Evolutionary conservation across 53 echinoderm and acorn worm species (phyloP).

Genomic region (Antedon mediterranea): DNA sequence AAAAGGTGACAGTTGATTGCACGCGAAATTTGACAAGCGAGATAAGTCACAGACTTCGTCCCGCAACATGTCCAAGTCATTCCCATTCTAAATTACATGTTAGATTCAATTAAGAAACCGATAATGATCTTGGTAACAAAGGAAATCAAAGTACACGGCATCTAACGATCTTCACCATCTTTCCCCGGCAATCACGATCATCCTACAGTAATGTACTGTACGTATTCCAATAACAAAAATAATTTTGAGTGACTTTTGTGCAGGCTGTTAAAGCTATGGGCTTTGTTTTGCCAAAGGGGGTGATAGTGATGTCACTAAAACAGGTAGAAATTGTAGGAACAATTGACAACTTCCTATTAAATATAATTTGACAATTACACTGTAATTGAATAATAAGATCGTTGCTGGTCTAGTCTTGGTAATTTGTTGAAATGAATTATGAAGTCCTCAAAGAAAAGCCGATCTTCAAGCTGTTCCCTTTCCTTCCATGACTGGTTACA

Average conservation of each 20-base stretch:
- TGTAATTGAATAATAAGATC: neutral
- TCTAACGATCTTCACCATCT: neutral
- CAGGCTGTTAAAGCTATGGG: neutral
- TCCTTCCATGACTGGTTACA: neutral
- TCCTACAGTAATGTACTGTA: too few species aligned
- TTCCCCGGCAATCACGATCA: neutral
- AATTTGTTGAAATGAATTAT: neutral
- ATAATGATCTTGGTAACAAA: neutral
- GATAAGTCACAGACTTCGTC: neutral
- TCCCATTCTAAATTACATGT: neutral
- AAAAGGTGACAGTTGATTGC: neutral
- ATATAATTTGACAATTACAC: neutral
- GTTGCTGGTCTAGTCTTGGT: neutral
- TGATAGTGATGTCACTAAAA: neutral
- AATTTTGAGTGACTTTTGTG: too few species aligned
- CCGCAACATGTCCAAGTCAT: neutral
- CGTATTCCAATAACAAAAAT: too few species aligned
- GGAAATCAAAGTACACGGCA: neutral
- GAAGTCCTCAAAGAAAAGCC: neutral
- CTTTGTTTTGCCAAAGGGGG: neutral
- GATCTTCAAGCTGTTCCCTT: neutral
- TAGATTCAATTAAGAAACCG: neutral
- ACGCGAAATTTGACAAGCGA: neutral
- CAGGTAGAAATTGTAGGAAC: neutral
- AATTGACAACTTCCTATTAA: neutral